Conservation (phyloP, 2,888 invertebrate genomes). For the Eumacrocentrus americanus region DNA sequence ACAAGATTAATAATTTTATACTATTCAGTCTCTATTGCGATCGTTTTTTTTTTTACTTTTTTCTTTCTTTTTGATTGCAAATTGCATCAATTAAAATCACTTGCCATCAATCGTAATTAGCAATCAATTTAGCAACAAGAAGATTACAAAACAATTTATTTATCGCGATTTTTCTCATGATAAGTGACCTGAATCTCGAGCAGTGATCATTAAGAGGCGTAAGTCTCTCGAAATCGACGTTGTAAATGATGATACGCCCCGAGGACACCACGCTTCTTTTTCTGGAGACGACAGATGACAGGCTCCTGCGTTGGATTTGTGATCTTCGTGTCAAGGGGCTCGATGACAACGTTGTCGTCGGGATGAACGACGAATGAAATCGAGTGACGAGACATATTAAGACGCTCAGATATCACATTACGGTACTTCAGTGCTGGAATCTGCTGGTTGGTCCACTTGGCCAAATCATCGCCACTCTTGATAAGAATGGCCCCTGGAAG, state of each 20-base stretch:
- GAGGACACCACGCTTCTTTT: constrained; percentile 66
- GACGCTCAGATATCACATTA: constrained; percentile 73
- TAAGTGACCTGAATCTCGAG: constrained; percentile 23
- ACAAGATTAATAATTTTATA: constrained; percentile 25
- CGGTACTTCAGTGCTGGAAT: constrained; percentile 76
- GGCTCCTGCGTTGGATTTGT: constrained; percentile 48
- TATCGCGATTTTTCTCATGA: not conserved
- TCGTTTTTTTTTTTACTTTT: constrained; percentile 33
- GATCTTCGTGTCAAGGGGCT: constrained; percentile 63
- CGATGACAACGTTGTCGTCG: constrained; percentile 66
- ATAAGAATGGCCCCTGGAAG: constrained; percentile 78
- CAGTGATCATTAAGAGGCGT: constrained; percentile 62
- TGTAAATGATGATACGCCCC: constrained; percentile 76
- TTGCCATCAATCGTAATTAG: not conserved
- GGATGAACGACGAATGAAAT: constrained; percentile 81
- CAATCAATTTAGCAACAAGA: not conserved
- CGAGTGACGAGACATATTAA: constrained; percentile 73
- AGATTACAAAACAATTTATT: not conserved
- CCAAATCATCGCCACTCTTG: constrained; percentile 76
- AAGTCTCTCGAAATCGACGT: constrained; percentile 74
- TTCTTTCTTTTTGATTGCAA: not conserved
- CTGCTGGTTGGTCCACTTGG: constrained; percentile 75
- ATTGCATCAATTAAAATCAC: not conserved
- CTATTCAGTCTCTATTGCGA: constrained; percentile 41
- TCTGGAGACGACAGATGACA: constrained; percentile 61